These are phyloP conservation scores for Cyphomyrmex costatus DNA, from an alignment of 1,140 invertebrate genomes.

Conservation along the genomic window DNA sequence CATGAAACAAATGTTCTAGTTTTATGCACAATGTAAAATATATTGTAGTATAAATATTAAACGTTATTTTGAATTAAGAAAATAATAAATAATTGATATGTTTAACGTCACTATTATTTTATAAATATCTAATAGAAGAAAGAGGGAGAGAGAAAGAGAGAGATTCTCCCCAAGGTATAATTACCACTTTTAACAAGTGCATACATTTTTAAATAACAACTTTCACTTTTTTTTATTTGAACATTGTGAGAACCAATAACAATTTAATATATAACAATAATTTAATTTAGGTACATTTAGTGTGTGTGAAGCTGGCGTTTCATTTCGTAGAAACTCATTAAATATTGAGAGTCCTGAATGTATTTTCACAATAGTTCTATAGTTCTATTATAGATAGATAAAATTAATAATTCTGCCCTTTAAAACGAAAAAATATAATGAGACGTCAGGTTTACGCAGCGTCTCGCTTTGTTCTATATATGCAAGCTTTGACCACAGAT, in stretches of 20 bases:
- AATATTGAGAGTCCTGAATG: no score
- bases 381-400: no score
- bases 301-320: no score
- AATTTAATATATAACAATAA: not conserved
- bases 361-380: no score
- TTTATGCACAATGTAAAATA: slow-evolving; percentile 16
- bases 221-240: not conserved
- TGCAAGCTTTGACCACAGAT: no score
- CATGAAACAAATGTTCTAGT: slow-evolving; percentile 24
- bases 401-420: no score
- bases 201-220: not conserved
- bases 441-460: no score
- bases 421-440: no score
- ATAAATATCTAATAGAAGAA: not conserved
- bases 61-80: not conserved
- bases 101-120: not conserved
- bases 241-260: not conserved
- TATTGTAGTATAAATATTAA: not conserved
- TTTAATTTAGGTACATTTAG: no score
- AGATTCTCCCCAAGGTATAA: not conserved
- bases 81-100: not conserved
- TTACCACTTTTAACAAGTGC: not conserved
- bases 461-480: no score
- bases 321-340: no score
- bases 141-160: not conserved